A percentile compares a stretch with the other conserved stretches of the same genome.
Conservation (phyloP, 2,797 vertebrate species). For the Prionace glauca region DNA sequence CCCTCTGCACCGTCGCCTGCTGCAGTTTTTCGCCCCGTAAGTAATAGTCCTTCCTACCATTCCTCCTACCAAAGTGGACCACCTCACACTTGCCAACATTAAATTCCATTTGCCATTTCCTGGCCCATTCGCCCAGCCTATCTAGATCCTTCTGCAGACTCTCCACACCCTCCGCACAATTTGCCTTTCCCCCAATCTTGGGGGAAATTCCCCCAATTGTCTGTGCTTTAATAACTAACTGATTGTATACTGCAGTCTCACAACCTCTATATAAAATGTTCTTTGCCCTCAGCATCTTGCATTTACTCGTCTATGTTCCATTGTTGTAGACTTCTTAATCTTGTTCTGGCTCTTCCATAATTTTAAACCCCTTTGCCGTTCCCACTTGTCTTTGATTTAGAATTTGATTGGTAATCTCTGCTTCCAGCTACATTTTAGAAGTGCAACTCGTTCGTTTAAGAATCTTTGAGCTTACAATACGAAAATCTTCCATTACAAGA, state of each 20-base stretch:
- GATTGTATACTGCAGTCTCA: background rate
- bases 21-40: no score
- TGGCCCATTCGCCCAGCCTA: no score
- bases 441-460: background rate
- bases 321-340: background rate
- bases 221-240: background rate
- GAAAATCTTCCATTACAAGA: background rate
- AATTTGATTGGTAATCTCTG: background rate
- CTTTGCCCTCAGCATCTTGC: background rate
- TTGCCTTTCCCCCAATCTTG: no score
- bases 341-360: background rate
- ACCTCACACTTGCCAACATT: no score
- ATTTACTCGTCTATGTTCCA: background rate
- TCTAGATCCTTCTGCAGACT: no score
- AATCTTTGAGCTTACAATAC: background rate
- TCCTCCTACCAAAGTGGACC: no score
- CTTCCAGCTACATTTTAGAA: background rate
- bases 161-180: no score
- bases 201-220: no score
- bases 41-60: no score
- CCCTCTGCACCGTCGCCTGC: no score
- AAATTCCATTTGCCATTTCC: no score
- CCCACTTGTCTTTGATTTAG: background rate
- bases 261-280: background rate
- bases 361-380: background rate